Evolutionary conservation across 2,888 invertebrate species (phyloP).

Genomic region (Hylaea fasciaria): DNA sequence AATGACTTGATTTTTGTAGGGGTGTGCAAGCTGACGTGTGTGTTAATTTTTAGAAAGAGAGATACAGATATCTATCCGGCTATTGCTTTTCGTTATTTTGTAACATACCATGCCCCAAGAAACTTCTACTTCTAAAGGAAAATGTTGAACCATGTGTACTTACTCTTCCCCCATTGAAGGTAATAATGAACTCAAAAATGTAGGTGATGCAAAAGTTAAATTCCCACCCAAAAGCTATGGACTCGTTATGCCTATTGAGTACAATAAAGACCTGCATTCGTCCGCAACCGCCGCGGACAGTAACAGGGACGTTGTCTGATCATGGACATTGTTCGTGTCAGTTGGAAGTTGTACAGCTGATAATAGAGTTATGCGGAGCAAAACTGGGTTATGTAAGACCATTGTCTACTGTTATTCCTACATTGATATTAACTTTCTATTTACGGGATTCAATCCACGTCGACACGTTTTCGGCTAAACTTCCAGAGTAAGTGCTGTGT

Average conservation of each 20-base stretch:
- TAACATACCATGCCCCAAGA: no score
- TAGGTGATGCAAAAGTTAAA: conserved; percentile 26
- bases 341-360: neutral
- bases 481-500: neutral
- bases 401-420: no score
- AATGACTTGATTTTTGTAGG: conserved; percentile 21
- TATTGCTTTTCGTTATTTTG: no score
- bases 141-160: no score
- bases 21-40: neutral
- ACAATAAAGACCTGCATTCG: neutral
- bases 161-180: no score
- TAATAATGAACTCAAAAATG: neutral
- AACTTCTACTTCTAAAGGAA: no score
- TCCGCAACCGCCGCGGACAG: neutral
- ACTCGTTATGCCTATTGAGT: conserved; percentile 30
- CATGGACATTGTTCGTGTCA: neutral
- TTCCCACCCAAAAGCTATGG: conserved; percentile 29
- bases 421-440: no score
- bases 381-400: no score
- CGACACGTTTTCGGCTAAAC: neutral
- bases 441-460: neutral
- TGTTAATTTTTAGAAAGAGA: neutral
- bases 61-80: no score
- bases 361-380: no score
- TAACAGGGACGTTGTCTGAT: conserved; percentile 4